Percentiles rank a stretch among this genome's conserved stretches.
Conservation (phyloP, 2,888 invertebrate genomes). For the Pyrocoelia pectoralis region DNA sequence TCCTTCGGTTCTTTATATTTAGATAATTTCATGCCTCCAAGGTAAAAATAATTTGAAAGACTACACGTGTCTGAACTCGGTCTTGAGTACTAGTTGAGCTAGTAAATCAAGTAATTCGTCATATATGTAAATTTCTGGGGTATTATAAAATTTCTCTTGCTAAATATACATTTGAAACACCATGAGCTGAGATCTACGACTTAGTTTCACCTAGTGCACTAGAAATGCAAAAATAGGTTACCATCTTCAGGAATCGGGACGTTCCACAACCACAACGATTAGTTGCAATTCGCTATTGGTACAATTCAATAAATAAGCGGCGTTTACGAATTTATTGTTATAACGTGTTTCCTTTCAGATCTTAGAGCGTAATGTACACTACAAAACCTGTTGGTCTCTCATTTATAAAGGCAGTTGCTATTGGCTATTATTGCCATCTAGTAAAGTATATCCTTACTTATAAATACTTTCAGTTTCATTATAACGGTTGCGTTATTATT, state of each 20-base stretch:
- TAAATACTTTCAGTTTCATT: slow-evolving; percentile 31
- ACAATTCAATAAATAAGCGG: too few species aligned
- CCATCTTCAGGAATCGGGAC: slow-evolving; percentile 17
- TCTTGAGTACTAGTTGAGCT: slow-evolving; percentile 21
- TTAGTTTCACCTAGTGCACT: slow-evolving; percentile 39
- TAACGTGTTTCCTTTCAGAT: too few species aligned
- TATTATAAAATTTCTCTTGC: slow-evolving; percentile 34
- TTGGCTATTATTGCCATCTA: slow-evolving; percentile 27
- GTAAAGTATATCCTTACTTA: slow-evolving; percentile 17
- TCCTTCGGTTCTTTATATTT: slow-evolving; percentile 5
- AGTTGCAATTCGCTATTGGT: too few species aligned
- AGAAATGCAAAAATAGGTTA: slow-evolving; percentile 36
- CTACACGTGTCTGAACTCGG: slow-evolving; percentile 32
- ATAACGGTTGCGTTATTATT: slow-evolving; percentile 32
- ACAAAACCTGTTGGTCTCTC: slow-evolving; percentile 23
- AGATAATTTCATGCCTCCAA: slow-evolving; percentile 13
- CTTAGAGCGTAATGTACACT: slow-evolving; percentile 7
- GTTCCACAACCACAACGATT: too few species aligned
- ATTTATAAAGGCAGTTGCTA: slow-evolving; percentile 16
- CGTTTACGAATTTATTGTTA: too few species aligned
- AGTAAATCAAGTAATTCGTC: slow-evolving; percentile 32
- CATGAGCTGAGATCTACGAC: slow-evolving; percentile 30
- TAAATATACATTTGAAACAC: slow-evolving; percentile 29
- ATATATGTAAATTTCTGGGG: slow-evolving; percentile 26
- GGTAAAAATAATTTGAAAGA: slow-evolving; percentile 26